Evolutionary conservation across 2,113 vertebrate genomes (phyloP).

Genomic region (Sinosuthora webbiana): DNA sequence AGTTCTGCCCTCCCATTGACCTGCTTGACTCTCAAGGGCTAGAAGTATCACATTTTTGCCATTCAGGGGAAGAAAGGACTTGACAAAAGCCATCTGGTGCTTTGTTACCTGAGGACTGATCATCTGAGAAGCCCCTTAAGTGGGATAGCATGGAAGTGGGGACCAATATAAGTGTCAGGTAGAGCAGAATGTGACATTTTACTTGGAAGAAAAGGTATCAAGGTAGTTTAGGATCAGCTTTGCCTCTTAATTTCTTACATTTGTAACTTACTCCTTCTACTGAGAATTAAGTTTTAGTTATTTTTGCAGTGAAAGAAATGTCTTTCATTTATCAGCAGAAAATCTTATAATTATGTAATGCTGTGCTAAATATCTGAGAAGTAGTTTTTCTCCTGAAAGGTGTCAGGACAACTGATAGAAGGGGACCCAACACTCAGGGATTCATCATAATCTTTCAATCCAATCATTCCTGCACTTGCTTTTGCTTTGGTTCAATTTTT

Average conservation of each 20-base stretch:
- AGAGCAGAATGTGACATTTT: not conserved
- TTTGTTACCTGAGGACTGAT: conserved; percentile 1
- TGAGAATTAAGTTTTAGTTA: not conserved
- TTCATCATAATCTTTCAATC: not conserved
- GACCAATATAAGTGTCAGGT: not conserved
- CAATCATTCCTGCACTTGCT: not conserved
- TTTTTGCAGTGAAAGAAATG: not conserved
- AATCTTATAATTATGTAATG: not conserved
- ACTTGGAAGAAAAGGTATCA: not conserved
- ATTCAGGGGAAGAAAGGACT: not conserved
- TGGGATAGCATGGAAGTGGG: not conserved
- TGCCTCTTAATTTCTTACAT: not conserved
- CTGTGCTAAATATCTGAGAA: not conserved
- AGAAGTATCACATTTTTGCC: not conserved
- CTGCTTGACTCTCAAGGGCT: not conserved
- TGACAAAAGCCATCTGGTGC: not conserved
- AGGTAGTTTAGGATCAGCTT: not conserved
- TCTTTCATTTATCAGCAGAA: not conserved
- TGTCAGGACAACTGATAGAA: not conserved
- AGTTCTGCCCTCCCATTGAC: not conserved
- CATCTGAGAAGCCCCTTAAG: not conserved
- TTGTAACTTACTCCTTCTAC: not conserved
- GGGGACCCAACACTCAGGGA: not conserved
- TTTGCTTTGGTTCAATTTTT: conserved; percentile 6
- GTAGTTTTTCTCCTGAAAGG: not conserved